Conservation (phyloP, 2,113 vertebrate genomes). For the Oceanodroma tethys region DNA sequence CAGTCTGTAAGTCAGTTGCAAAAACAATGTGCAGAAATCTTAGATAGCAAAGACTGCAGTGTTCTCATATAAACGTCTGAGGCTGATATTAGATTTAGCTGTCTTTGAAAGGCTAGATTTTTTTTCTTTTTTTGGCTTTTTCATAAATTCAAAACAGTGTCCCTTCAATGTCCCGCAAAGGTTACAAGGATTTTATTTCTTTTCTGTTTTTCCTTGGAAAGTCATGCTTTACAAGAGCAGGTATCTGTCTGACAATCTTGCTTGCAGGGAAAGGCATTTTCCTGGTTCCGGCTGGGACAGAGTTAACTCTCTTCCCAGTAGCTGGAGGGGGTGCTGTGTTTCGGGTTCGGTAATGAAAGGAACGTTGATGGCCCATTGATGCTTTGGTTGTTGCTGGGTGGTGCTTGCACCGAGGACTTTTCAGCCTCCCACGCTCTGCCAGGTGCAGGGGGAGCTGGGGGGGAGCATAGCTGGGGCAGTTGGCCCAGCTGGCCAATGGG, state of each 20-base stretch:
- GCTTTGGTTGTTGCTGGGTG: too few species aligned
- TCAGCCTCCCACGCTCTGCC: too few species aligned
- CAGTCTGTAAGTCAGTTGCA: neutral
- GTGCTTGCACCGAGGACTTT: too few species aligned
- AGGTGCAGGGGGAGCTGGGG: too few species aligned
- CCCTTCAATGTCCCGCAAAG: neutral
- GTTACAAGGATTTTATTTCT: neutral
- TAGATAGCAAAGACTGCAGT: neutral
- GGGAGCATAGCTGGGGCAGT: too few species aligned
- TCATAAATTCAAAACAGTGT: neutral
- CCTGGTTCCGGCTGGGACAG: too few species aligned
- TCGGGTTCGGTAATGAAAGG: too few species aligned
- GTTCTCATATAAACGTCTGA: neutral
- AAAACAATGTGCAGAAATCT: neutral
- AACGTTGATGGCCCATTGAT: too few species aligned
- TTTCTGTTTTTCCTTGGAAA: neutral
- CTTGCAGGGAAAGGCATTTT: too few species aligned
- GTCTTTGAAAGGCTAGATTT: neutral
- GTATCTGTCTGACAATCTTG: neutral
- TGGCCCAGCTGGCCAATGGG: too few species aligned
- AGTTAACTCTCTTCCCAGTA: too few species aligned
- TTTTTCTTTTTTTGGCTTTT: neutral
- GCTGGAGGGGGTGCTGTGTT: too few species aligned
- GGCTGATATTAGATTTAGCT: neutral
- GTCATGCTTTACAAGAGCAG: neutral